A percentile compares a stretch with the other conserved stretches of the same genome.
These are phyloP conservation scores for Myiozetetes cayanensis DNA, from an alignment of 2,113 vertebrate species.

Conservation along the genomic window DNA sequence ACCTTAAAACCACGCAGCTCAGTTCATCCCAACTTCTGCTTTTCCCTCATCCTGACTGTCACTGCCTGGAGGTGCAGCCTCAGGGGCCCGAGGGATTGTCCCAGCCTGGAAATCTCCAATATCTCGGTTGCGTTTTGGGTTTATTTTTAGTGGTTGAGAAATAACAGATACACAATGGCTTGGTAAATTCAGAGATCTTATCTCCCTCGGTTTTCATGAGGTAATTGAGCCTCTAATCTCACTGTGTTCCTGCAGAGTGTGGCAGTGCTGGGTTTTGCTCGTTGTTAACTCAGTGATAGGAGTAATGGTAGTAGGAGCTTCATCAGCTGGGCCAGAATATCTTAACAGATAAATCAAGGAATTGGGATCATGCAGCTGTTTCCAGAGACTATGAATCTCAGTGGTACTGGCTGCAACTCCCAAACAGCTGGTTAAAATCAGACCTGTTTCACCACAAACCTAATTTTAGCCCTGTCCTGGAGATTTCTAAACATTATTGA, in stretches of 20 bases:
- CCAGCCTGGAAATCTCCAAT: background rate
- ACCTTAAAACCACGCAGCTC: background rate
- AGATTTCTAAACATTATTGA: background rate
- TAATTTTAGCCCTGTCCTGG: background rate
- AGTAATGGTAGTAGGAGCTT: background rate
- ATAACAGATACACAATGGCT: background rate
- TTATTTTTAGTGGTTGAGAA: background rate
- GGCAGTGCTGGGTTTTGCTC: accelerated
- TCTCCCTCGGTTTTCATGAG: background rate
- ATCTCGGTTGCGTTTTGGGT: background rate
- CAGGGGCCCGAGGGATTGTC: background rate
- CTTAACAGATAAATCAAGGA: background rate
- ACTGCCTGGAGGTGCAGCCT: background rate
- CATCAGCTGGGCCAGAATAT: accelerated
- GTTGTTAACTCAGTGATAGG: too few species aligned
- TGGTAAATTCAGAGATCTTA: background rate
- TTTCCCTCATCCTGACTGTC: accelerated
- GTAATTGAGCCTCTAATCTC: background rate
- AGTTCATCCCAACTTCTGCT: background rate
- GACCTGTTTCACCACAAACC: accelerated
- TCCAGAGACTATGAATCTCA: background rate
- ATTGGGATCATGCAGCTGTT: background rate
- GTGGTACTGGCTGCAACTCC: background rate
- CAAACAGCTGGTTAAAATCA: background rate
- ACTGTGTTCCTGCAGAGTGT: accelerated